These are phyloP conservation scores for Zosterops lateralis DNA, from an alignment of 2,113 vertebrate species.

Conservation along the genomic window DNA sequence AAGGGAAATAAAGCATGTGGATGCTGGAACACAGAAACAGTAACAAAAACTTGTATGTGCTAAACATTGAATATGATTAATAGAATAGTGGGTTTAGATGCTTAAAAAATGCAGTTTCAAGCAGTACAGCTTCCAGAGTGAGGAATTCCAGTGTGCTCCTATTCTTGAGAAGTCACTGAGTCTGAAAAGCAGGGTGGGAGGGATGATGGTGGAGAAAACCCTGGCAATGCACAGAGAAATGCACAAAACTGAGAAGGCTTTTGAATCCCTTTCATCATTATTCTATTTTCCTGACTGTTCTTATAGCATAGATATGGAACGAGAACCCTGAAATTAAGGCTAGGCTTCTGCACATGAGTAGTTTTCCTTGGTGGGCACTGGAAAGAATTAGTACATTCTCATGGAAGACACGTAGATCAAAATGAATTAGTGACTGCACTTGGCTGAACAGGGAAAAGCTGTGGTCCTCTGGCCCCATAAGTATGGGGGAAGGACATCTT, in stretches of 20 bases:
- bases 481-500: not conserved
- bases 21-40: not conserved
- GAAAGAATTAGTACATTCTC: rapidly evolving
- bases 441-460: not conserved
- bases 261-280: not conserved
- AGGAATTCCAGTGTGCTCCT: not conserved
- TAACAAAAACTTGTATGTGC: not conserved
- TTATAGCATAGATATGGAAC: not conserved
- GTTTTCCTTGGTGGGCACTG: not conserved
- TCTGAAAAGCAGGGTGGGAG: not conserved
- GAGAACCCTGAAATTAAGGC: not conserved
- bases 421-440: not conserved
- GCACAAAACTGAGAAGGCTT: not conserved
- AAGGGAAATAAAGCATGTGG: not conserved
- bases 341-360: not conserved
- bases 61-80: not conserved
- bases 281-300: not conserved
- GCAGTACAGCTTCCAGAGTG: not conserved
- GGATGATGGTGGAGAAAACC: not conserved
- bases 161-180: not conserved
- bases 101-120: not conserved
- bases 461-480: not conserved
- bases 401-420: not conserved
- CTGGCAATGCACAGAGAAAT: not conserved
- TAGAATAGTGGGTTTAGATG: not conserved